Evolutionary conservation across 2,888 invertebrate species (phyloP), one percentile per base, ranked within the genome.

Genomic region (Diabrotica balteata): DNA sequence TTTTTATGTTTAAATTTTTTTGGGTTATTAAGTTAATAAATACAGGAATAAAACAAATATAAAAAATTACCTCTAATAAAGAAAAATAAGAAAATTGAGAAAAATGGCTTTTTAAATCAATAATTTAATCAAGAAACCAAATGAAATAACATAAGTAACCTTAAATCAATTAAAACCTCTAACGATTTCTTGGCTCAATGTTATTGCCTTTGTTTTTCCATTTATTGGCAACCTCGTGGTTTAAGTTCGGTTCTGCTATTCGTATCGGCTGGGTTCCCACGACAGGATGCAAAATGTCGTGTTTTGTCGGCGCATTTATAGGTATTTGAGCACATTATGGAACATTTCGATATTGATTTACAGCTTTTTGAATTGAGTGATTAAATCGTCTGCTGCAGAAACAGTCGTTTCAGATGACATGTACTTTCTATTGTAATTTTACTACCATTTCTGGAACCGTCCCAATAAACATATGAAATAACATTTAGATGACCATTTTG

Each of bases 241-340:
- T 73, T 49, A 47, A 63, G 59, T 66, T 49, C 69, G 62, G 10
- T 45, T 45, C 72, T 72, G 72, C 8, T 10, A 22, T 32, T 45
- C 63, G 22, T 9, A 54, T 10, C 61, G 44, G 60, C 66, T 61
- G 51, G 67, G 67, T 71, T 72, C 72, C 72, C 71, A 69, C 76
- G 73, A 77, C 74, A 74, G 74, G 76, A 78, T 78, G 77, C 77
- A 74, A 78, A 78, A 78, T 74, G 73, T 67, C 68, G 71, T 62
- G 63, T 73, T 76, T 76, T 71, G 78, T 78, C 79, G 79, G 79
- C 76, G 66, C 72, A 75, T 79, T 78, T 79, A 75, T 74, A 65
- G 67, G 64, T 77, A 77, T 79, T 78, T 76, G 74, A 73, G 73
- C 72, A 76, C 75, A 76, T 76, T 74, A 76, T 72, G 71, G 73